Evolutionary conservation across 2,888 invertebrate species (phyloP), one percentile per base, ranked within the genome.

Genomic region (Molanna angustata): DNA sequence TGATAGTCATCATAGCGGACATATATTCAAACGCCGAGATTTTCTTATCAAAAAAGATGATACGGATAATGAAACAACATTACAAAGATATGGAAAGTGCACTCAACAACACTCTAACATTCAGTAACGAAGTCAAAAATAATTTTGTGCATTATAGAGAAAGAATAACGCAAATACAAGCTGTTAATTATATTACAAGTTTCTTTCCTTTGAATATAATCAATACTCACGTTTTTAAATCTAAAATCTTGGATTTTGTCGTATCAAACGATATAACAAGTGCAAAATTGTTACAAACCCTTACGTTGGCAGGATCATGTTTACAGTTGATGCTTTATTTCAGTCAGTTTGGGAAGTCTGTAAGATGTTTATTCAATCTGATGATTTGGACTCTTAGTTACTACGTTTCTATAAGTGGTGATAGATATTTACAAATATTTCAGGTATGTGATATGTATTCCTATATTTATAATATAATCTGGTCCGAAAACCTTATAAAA

Each of bases 361-460:
- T 48, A 14, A 18, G 48, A 16, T 47, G 51, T 20, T 44, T 58
- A 19, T 19, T 56, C 17, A 53, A 56, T 35, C 35, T 56, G 17
- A 17, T 32, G 39, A 21, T 52, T 16, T 56, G 58, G 56, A 27
- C 18, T 3, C 3, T 54, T 7, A 33, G 41, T 16, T 31, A 47
- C 27, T 56, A 52, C 19, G 40, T 52, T 33, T 44, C 51, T 27
- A 47, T 39, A 20, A 49, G 13, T 48, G 53, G 41, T 6, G 48
- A 53, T 11, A 50, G 41, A 40, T 53, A 53, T 20, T 44, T 53
- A 1, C 43, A 56, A 37, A n/a, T 50, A n/a, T 44, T 58, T 37
- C 58, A 58, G 49, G 58, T 58, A 40, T 50, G 37, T 18, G 22
- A 41, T n/a, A n/a, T n/a, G n/a, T n/a, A n/a, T n/a, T n/a, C n/a